Percentiles rank a stretch among this genome's conserved stretches.
These are phyloP conservation scores for Seriola quinqueradiata DNA, from an alignment of 2,113 vertebrate genomes.

Conservation along the genomic window DNA sequence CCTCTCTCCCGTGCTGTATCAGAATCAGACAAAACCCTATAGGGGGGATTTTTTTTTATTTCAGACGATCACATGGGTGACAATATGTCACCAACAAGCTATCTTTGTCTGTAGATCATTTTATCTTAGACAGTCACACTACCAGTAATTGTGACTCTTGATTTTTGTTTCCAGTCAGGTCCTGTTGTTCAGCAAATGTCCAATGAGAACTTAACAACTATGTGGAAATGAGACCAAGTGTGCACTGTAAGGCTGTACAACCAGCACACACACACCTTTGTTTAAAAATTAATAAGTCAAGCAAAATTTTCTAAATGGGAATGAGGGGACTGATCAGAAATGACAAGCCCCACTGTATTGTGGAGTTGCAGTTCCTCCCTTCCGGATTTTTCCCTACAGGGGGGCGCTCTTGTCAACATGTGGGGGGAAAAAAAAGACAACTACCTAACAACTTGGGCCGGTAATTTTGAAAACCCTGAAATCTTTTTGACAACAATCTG, in stretches of 20 bases:
- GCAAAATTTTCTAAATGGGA: background rate
- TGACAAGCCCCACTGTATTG: background rate
- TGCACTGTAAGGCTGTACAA: background rate
- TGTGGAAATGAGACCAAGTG: background rate
- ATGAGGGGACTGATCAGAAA: background rate
- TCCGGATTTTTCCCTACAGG: constrained; percentile 42
- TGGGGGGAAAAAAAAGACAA: background rate
- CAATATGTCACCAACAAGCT: background rate
- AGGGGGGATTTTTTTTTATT: background rate
- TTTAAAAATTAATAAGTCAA: background rate
- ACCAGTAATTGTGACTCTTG: background rate
- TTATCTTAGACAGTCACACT: no score
- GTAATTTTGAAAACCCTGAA: background rate
- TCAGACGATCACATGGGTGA: background rate
- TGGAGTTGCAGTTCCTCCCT: constrained; percentile 42
- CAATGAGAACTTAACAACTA: background rate
- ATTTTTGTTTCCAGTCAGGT: background rate
- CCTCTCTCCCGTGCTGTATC: background rate
- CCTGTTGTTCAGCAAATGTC: background rate
- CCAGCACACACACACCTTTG: background rate
- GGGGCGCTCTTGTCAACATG: constrained; percentile 63
- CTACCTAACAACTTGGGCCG: background rate
- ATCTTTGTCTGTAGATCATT: background rate
- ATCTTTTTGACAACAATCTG: background rate
- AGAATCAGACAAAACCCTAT: background rate